phyloP scores from a whole-genome alignment of 2,797 vertebrate genomes.

The Margarornis squamiger region DNA sequence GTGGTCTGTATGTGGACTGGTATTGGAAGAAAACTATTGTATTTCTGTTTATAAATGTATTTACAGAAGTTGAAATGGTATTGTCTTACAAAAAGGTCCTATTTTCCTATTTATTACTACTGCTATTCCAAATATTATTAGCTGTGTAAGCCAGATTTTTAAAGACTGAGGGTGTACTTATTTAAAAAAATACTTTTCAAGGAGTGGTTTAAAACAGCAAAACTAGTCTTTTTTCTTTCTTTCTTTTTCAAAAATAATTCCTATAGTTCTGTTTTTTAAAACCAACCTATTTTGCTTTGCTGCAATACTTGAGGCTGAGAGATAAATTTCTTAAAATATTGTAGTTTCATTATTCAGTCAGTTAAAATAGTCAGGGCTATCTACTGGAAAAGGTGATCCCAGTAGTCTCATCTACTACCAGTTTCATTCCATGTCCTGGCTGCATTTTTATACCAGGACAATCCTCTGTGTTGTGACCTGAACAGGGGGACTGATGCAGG shows the following conservation, averaged over 20 bases:
- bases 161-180: neutral
- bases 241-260: neutral
- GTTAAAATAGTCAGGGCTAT: neutral
- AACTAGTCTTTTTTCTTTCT: neutral
- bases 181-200: neutral
- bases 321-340: neutral
- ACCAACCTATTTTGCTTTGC: neutral
- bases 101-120: neutral
- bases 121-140: neutral
- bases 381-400: neutral
- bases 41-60: neutral
- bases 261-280: neutral
- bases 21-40: neutral
- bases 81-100: neutral
- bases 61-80: neutral
- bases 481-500: neutral
- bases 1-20: neutral
- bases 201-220: neutral
- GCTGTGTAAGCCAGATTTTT: neutral
- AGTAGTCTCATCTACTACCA: neutral
- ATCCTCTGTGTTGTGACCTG: neutral
- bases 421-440: neutral
- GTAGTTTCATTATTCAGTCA: neutral
- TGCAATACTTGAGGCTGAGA: neutral
- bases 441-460: neutral